These are phyloP conservation scores for Himalopsyche phryganea DNA, from an alignment of 1,140 invertebrate genomes.

Conservation along the genomic window DNA sequence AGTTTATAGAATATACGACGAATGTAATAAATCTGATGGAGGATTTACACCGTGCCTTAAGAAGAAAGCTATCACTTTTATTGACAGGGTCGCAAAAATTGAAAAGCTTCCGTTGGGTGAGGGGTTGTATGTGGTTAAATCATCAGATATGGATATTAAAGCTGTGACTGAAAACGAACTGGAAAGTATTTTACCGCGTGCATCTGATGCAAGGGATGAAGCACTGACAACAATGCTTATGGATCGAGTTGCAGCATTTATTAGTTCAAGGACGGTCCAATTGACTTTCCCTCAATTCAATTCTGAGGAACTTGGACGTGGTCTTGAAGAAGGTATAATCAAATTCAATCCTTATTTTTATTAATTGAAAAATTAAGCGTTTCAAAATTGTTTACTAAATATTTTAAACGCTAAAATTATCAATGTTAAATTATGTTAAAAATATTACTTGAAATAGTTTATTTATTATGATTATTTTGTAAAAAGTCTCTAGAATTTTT, in stretches of 20 bases:
- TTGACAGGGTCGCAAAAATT: conserved; percentile 66
- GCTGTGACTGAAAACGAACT: conserved; percentile 60
- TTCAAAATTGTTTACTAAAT: no score
- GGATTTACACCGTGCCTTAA: conserved; percentile 71
- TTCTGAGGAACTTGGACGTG: conserved; percentile 62
- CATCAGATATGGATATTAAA: conserved; percentile 44
- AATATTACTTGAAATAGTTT: no score
- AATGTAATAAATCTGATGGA: conserved; percentile 56
- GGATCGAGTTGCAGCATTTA: conserved; percentile 65
- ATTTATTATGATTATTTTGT: no score
- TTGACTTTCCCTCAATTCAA: conserved; percentile 68
- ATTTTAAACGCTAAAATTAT: no score
- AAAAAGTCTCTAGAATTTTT: no score
- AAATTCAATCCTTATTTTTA: conserved; percentile 4
- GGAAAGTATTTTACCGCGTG: conserved; percentile 61
- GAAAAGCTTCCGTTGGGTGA: conserved; percentile 64
- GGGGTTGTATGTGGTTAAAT: conserved; percentile 61
- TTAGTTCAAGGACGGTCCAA: conserved; percentile 72
- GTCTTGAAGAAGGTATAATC: conserved; percentile 68
- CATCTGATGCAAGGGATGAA: conserved; percentile 60
- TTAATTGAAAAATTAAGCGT: no score
- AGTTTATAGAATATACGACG: conserved; percentile 59
- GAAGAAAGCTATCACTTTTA: conserved; percentile 73
- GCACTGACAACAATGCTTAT: conserved; percentile 65
- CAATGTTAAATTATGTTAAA: no score